Base-by-base conservation (phyloP, 1,140 invertebrate genomes). In the Amyelois transitella region DNA sequence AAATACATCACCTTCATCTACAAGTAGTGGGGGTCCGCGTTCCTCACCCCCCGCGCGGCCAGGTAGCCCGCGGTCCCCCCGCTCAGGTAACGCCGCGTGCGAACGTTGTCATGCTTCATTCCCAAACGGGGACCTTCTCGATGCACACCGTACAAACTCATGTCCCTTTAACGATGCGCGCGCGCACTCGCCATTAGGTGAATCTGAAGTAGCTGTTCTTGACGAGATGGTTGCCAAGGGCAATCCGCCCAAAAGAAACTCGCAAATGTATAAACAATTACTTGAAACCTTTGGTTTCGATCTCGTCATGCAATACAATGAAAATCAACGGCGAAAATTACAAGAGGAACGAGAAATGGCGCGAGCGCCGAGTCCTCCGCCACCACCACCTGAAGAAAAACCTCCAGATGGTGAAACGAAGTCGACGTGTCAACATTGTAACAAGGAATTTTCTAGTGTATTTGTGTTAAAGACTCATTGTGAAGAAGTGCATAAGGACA, bases 261-360 rank as follows among this genome's bases (percentile, higher is more conserved):
- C 94, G 19, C 94, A 96, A 76, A 95, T 97, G 89, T 96, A 97
- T 85, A 96, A 96, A 80, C 95, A 96, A 88, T 88, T 98, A 17
- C 83, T 98, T 20, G 96, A 98, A 84, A 97, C 95, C 66, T 97
- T 96, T 85, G 97, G 97, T 2, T 97, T 98, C 86, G 97, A 98
- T 79, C 91, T 98, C 60, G 96, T 98, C 3, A 97, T 98, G 96
- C 97, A 98, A 84, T 98, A 97, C 81, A 97, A 97, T 88, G 96
- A 98, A 79, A 95, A 95, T 75, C 94, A 96, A 72, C 94, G 96
- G 76, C 91, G 93, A 43, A 92, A 92, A 69, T 65, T 88, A 52
- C 80, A 87, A 75, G 82, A 86, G 70, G 86, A 87, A 55, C 86
- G 86, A 38, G 81, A 88, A 54, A 90, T 91, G 69, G 90, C 83